phyloP scores from a whole-genome alignment of 2,797 vertebrate genomes.

The Limnodromus scolopaceus region DNA sequence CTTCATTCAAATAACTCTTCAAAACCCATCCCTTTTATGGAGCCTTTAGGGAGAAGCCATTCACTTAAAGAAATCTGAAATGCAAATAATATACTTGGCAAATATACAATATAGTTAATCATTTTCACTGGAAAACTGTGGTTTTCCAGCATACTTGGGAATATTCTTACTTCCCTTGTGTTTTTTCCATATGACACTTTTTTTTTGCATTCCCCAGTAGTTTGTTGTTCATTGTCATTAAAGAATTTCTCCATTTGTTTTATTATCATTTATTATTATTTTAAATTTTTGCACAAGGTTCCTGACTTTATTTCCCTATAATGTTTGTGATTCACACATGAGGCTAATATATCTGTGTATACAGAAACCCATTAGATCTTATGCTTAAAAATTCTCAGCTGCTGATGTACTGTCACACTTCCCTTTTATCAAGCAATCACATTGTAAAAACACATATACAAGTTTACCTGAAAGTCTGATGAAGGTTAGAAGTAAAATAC shows the following conservation, averaged over 20 bases:
- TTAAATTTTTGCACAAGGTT: background rate
- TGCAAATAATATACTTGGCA: background rate
- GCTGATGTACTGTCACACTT: background rate
- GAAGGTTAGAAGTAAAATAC: background rate
- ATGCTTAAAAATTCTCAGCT: background rate
- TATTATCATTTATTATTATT: background rate
- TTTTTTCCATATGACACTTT: background rate
- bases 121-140: background rate
- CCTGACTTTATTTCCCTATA: background rate
- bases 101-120: background rate
- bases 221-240: background rate
- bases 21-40: background rate
- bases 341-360: background rate
- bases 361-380: background rate
- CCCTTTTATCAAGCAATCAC: background rate
- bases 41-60: background rate
- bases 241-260: background rate
- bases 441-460: background rate
- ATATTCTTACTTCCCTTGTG: background rate
- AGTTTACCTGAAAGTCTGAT: background rate
- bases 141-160: background rate
- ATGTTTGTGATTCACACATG: background rate
- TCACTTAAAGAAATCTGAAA: conserved; percentile 8
- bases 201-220: background rate
- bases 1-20: conserved; percentile 16